Evolutionary conservation across 2,888 invertebrate genomes (phyloP).

Genomic region (Cryptocephalus moraei): DNA sequence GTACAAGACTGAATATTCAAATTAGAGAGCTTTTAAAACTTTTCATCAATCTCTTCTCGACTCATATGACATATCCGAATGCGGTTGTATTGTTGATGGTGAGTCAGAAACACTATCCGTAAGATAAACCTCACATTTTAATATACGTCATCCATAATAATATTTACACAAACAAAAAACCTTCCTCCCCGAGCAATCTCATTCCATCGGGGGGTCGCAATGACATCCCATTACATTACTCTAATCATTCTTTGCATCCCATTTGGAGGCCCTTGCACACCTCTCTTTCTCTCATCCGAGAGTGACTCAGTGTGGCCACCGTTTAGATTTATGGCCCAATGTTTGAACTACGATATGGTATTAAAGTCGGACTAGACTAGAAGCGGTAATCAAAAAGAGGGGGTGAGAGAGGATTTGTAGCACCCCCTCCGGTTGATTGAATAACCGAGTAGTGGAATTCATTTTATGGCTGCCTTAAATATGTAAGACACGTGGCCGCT

Average conservation of each 20-base stretch:
- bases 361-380: slow-evolving; percentile 17
- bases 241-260: slow-evolving; percentile 2
- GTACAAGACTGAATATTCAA: too few relatives aligned
- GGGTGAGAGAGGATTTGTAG: slow-evolving; percentile 6
- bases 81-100: too few relatives aligned
- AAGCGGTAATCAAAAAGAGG: slow-evolving; percentile 13
- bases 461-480: slow-evolving; percentile 8
- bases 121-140: too few relatives aligned
- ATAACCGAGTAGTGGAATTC: slow-evolving; percentile 7
- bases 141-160: too few relatives aligned
- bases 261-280: slow-evolving; percentile 3
- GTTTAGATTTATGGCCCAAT: slow-evolving; percentile 16
- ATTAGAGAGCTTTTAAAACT: too few relatives aligned
- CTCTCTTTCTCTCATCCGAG: not conserved
- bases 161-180: too few relatives aligned
- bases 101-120: too few relatives aligned
- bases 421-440: slow-evolving; percentile 4
- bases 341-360: slow-evolving; percentile 17
- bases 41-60: too few relatives aligned
- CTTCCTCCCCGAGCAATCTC: too few relatives aligned
- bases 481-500: slow-evolving; percentile 7
- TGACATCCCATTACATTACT: not conserved
- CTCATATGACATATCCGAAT: too few relatives aligned
- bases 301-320: slow-evolving; percentile 6
- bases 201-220: not conserved